A percentile compares a stretch with the other conserved stretches of the same genome.
Conservation (phyloP, 2,797 vertebrate species). For the Chelidonichthys spinosus region DNA sequence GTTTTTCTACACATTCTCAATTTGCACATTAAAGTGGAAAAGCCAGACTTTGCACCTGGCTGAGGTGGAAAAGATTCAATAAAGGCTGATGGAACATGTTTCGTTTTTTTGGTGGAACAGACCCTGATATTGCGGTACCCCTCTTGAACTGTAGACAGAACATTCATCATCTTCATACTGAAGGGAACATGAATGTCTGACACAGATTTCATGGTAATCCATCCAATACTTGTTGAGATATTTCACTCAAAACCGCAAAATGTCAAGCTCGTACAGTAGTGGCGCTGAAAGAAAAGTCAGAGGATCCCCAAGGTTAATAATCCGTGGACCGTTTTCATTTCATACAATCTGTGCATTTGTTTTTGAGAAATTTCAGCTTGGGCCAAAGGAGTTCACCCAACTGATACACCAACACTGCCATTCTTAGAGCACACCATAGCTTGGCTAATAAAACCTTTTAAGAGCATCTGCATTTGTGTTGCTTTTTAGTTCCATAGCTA, state of each 20-base stretch:
- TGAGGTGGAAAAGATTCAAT: background rate
- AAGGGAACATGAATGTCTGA: background rate
- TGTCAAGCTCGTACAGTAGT: background rate
- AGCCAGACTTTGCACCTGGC: background rate
- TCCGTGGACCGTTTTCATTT: background rate
- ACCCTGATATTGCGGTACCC: background rate
- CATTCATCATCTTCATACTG: background rate
- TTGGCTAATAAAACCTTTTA: background rate
- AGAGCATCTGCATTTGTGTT: background rate
- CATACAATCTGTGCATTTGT: background rate
- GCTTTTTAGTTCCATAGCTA: background rate
- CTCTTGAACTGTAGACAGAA: background rate
- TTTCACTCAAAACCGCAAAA: background rate
- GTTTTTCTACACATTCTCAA: background rate
- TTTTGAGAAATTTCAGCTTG: background rate
- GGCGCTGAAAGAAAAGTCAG: background rate
- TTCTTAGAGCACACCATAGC: background rate
- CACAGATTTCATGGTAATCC: background rate
- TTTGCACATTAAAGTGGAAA: background rate
- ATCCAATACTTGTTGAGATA: background rate
- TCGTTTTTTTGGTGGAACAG: background rate
- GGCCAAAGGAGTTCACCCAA: background rate
- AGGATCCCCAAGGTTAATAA: background rate
- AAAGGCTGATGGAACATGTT: background rate
- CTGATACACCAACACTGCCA: background rate